Conservation (phyloP, 2,113 vertebrate genomes). For the Chrysemys picta region DNA sequence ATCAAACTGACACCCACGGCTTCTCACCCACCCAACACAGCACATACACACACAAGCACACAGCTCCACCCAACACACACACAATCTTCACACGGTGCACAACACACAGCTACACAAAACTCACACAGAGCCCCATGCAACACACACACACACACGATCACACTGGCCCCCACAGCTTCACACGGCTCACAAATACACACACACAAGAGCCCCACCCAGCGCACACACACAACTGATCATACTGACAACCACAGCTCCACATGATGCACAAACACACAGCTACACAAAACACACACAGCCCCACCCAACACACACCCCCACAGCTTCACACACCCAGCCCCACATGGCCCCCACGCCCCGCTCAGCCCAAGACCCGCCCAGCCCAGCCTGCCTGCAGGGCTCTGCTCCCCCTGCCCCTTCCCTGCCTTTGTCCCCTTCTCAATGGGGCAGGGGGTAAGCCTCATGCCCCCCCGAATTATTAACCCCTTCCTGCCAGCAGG, state of each 20-base stretch:
- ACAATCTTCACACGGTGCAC: too few species aligned
- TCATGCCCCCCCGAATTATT: background rate
- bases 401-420: background rate
- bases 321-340: slow-evolving; percentile 62
- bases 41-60: background rate
- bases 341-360: background rate
- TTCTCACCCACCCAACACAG: background rate
- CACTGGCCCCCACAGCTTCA: too few species aligned
- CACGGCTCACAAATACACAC: too few species aligned
- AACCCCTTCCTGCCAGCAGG: background rate
- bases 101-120: background rate
- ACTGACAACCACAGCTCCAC: background rate
- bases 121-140: background rate
- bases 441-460: too few species aligned
- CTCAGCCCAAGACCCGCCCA: background rate
- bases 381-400: too few species aligned
- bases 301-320: background rate
- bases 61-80: background rate
- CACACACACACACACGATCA: background rate
- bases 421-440: background rate
- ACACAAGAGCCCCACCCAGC: too few species aligned
- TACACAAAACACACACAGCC: too few species aligned
- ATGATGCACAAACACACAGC: background rate
- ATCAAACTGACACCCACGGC: background rate
- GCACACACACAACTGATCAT: background rate